Evolutionary conservation across 2,797 vertebrate species (phyloP).

Genomic region (Fistularia commersonii): DNA sequence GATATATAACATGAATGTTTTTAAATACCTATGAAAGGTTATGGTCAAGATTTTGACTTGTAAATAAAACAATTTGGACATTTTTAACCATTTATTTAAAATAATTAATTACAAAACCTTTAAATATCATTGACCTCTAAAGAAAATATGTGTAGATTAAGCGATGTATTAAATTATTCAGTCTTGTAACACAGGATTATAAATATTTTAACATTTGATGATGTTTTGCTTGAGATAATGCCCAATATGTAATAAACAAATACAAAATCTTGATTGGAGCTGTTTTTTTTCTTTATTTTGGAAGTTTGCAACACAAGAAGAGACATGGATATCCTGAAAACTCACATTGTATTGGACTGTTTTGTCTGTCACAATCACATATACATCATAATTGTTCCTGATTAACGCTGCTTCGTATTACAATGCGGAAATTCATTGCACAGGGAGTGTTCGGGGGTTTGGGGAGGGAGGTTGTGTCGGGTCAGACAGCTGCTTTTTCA

Average conservation of each 20-base stretch:
- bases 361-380: slow-evolving; percentile 48
- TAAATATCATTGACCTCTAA: background rate
- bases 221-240: slow-evolving; percentile 2
- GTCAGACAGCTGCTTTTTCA: too few relatives aligned
- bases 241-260: slow-evolving; percentile 11
- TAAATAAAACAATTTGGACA: slow-evolving; percentile 1
- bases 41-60: background rate
- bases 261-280: background rate
- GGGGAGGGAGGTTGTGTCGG: too few relatives aligned
- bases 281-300: background rate
- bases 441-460: too few relatives aligned
- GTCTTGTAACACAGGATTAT: background rate
- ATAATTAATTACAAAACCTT: slow-evolving; percentile 29
- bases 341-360: slow-evolving; percentile 65
- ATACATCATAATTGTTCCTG: slow-evolving; percentile 31
- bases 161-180: slow-evolving; percentile 4
- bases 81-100: slow-evolving; percentile 13
- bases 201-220: background rate
- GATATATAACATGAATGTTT: slow-evolving; percentile 69
- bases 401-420: slow-evolving; percentile 35
- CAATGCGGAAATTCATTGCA: slow-evolving; percentile 41
- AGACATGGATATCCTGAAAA: slow-evolving; percentile 51
- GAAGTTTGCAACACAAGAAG: background rate
- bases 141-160: slow-evolving; percentile 4
- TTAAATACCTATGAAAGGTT: background rate